Evolutionary conservation across 1,140 invertebrate genomes (phyloP), one percentile per base, ranked within the genome.

Genomic region (Pectinophora gossypiella): DNA sequence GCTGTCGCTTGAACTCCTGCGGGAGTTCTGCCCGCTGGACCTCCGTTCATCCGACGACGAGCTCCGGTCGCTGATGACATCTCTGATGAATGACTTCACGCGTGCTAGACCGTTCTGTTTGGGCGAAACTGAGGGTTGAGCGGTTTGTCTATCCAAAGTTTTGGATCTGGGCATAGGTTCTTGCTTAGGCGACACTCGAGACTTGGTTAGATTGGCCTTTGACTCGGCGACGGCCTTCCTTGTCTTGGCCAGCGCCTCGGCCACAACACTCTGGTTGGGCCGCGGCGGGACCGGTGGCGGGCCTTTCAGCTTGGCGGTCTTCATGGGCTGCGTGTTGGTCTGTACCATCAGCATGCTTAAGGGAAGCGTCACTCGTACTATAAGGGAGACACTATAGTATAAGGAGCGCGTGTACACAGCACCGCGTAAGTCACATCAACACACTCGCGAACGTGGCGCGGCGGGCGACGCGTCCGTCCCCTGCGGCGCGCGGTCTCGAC

Each of bases 281-380:
- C 92, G 82, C 19, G 93, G 92, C n/a, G 93, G 93, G 42, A 93
- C 92, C 50, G 93, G 93, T 40, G 93, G 92, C 35, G 92, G 92
- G 52, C 92, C 90, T 65, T 84, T 84, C 36, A 86, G 63, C 66
- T 85, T 85, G 52, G 53, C 76, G 61, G 66, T 75, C 69, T 87
- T 85, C 78, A 84, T 84, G 53, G 82, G 84, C 60, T 84, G 84
- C 12, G 78, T 61, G 63, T 83, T 87, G 23, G 65, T 84, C 58
- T 87, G 82, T 63, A 87, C 79, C 81, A 87, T 87, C 70, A 87
- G 68, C 84, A 87, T 87, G 61, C 61, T 83, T 68, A 60, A 70
- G 62, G 58, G 68, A 64, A 68, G 59, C 61, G 67, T 72, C 80
- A 80, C 81, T 82, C 74, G 68, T 71, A 87, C 84, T 85, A 86